Conservation (phyloP, 2,888 invertebrate species). For the Scaptomyza parva region DNA sequence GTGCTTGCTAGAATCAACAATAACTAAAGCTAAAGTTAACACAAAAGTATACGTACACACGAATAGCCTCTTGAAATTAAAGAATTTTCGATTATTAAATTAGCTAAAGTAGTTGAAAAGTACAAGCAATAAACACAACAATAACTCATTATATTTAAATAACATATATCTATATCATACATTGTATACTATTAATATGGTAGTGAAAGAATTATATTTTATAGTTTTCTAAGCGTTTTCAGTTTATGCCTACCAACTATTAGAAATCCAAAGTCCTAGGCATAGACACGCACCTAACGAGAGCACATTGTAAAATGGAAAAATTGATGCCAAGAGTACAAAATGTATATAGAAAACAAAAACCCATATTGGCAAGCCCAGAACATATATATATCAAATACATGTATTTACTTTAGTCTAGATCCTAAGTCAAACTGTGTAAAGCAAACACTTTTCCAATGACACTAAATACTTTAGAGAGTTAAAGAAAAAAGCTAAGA, state of each 20-base stretch:
- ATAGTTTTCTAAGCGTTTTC: slow-evolving; percentile 45
- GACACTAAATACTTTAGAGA: slow-evolving; percentile 19
- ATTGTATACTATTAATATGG: slow-evolving; percentile 39
- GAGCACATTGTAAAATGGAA: slow-evolving; percentile 84
- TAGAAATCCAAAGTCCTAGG: slow-evolving; percentile 60
- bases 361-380: slow-evolving; percentile 58
- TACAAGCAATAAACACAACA: slow-evolving; percentile 69
- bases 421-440: slow-evolving; percentile 55
- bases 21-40: slow-evolving; percentile 51
- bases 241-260: slow-evolving; percentile 63
- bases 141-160: slow-evolving; percentile 32
- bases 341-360: slow-evolving; percentile 54
- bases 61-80: slow-evolving; percentile 58
- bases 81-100: slow-evolving; percentile 56
- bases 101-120: slow-evolving; percentile 36
- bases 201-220: slow-evolving; percentile 43
- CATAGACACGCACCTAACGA: slow-evolving; percentile 69
- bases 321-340: slow-evolving; percentile 83
- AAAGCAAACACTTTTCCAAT: slow-evolving; percentile 76
- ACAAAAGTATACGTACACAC: slow-evolving; percentile 70
- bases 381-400: slow-evolving; percentile 18
- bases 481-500: slow-evolving; percentile 16
- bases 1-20: slow-evolving; percentile 29
- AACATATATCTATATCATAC: slow-evolving; percentile 3
- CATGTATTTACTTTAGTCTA: slow-evolving; percentile 24